phyloP scores from a whole-genome alignment of 1,140 invertebrate species.

The Homarus americanus region DNA sequence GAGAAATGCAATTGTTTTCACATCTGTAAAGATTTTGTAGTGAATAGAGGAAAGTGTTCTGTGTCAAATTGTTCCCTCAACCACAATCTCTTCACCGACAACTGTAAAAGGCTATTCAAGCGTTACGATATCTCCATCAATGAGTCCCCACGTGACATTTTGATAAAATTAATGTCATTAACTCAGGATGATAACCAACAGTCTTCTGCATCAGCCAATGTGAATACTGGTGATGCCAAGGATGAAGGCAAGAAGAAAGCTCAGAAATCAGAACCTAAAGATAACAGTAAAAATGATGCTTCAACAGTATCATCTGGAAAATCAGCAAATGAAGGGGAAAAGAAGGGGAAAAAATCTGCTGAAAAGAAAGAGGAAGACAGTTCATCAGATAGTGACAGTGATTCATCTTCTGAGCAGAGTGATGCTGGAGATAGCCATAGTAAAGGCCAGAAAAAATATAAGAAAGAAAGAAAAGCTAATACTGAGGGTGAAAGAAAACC shows the following conservation, averaged over 20 bases:
- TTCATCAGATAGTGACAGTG: neutral
- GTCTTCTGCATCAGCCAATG: neutral
- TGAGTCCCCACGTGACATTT: constrained; percentile 49
- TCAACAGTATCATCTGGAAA: neutral
- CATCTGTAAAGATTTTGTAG: constrained; percentile 44
- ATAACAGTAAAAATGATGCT: neutral
- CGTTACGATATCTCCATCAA: constrained; percentile 28
- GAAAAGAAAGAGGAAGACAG: neutral
- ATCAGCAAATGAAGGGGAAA: neutral
- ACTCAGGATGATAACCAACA: neutral
- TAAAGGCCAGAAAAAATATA: neutral
- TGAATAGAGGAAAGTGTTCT: constrained; percentile 39
- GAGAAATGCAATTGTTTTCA: constrained; percentile 28
- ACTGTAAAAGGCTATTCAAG: constrained; percentile 15
- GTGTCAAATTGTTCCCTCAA: constrained; percentile 17
- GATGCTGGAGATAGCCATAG: neutral
- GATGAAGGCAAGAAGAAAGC: neutral
- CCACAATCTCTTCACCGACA: constrained; percentile 26
- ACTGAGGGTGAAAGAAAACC: neutral
- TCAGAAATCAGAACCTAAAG: neutral
- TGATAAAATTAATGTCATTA: neutral
- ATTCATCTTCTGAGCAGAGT: neutral
- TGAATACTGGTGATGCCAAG: neutral
- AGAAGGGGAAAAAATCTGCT: neutral
- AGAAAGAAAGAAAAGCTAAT: neutral